Evolutionary conservation across 2,888 invertebrate genomes (phyloP).

Genomic region (Nymphalis polychloros): DNA sequence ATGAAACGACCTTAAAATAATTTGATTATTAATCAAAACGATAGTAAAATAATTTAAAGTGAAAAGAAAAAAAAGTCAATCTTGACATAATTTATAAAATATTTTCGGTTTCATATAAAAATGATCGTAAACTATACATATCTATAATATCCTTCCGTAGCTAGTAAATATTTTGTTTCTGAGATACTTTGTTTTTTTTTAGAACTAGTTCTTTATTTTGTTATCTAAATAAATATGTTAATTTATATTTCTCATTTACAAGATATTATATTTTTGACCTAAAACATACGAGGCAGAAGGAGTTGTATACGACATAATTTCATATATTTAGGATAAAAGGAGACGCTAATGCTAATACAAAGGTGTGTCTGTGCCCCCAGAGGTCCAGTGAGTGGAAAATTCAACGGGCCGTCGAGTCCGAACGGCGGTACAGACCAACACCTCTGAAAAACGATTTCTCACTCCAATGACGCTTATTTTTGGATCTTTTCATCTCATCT

Average conservation of each 20-base stretch:
- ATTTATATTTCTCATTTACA: background rate
- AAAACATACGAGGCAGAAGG: conserved; percentile 23
- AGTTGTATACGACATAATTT: conserved; percentile 35
- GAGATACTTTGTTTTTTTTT: background rate
- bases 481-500: conserved; percentile 77
- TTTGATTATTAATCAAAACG: too few relatives aligned
- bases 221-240: background rate
- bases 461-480: conserved; percentile 77
- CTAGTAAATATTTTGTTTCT: too few relatives aligned
- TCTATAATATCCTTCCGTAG: too few relatives aligned
- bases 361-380: conserved; percentile 64
- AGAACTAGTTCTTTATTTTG: background rate
- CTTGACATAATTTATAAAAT: too few relatives aligned
- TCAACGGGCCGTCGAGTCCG: conserved; percentile 77
- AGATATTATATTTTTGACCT: background rate
- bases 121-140: too few relatives aligned
- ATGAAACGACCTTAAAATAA: too few relatives aligned
- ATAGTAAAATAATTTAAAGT: too few relatives aligned
- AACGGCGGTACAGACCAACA: conserved; percentile 75
- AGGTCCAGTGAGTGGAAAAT: conserved; percentile 79
- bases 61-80: too few relatives aligned
- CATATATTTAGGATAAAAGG: conserved; percentile 64
- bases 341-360: conserved; percentile 76
- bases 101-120: too few relatives aligned
- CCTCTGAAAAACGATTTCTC: conserved; percentile 79